A percentile compares a stretch with the other conserved stretches of the same genome.
phyloP scores from a whole-genome alignment of 2,888 invertebrate species.

The Pomacea canaliculata region DNA sequence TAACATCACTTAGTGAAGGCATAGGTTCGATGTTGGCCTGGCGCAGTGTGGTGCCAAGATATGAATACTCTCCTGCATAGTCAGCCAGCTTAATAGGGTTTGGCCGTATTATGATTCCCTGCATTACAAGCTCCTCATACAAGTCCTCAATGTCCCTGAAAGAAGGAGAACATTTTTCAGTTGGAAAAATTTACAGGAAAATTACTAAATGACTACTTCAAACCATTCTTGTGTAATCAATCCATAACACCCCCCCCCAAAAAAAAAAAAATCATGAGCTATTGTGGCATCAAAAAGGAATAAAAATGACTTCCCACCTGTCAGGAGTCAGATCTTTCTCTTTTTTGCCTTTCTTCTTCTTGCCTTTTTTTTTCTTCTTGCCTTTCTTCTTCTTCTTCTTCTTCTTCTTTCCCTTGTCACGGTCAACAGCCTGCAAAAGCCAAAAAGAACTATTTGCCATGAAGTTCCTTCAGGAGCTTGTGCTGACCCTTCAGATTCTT shows the following conservation, averaged over 20 bases:
- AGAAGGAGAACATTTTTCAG: neutral
- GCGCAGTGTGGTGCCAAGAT: conserved; percentile 69
- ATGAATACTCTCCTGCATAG: conserved; percentile 83
- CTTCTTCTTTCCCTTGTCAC: conserved; percentile 69
- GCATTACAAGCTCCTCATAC: conserved; percentile 90
- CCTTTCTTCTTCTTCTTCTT: conserved; percentile 75
- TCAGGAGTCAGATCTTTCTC: conserved; percentile 93
- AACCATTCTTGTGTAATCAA: too few relatives aligned
- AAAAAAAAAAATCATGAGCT: too few relatives aligned
- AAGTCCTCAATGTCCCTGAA: conserved; percentile 76
- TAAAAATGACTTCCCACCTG: conserved; percentile 69
- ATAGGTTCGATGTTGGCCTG: conserved; percentile 74
- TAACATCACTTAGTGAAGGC: conserved; percentile 83
- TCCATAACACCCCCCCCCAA: too few relatives aligned
- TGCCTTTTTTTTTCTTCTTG: conserved; percentile 81
- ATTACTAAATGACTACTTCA: too few relatives aligned
- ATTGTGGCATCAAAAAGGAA: too few relatives aligned
- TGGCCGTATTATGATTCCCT: conserved; percentile 88
- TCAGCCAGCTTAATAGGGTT: conserved; percentile 78
- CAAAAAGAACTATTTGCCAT: neutral
- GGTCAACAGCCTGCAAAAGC: conserved; percentile 64
- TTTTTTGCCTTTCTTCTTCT: conserved; percentile 81
- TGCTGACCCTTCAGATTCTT: too few relatives aligned
- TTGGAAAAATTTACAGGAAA: neutral
- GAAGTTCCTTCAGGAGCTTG: too few relatives aligned